Base-by-base conservation (phyloP, 1,140 invertebrate genomes). In the Calosoma granatense region DNA sequence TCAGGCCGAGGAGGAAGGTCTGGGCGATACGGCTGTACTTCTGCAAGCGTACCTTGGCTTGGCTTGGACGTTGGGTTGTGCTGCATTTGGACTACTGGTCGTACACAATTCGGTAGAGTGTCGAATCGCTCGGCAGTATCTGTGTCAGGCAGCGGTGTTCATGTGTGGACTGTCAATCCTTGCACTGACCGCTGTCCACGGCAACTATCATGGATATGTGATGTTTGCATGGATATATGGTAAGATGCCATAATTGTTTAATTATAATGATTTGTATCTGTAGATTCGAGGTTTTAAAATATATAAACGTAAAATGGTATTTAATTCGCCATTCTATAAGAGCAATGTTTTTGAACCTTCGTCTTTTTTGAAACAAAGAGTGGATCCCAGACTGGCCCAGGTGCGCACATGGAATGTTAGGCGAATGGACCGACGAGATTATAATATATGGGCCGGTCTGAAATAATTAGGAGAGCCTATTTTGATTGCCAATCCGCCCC, bases 211-310 rank as follows among this genome's bases (percentile, higher is more conserved):
- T 60, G 87, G 86, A 58, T 88, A 89, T 60, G 83, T 90, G 0
- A 79, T 91, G 76, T 91, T 90, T 66, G 84, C 84, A 0, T 91
- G 88, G 86, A 81, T 88, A 56, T 92, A 90, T 64, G 85, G 83
- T 85, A 69, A 74, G 66, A n/a, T n/a, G 55, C 20, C 60, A 22
- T 56, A 4, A 59, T 22, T n/a, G n/a, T n/a, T n/a, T n/a, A n/a
- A n/a, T n/a, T n/a, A n/a, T n/a, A n/a, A n/a, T n/a, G 19, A n/a
- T n/a, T n/a, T n/a, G n/a, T n/a, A n/a, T n/a, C n/a, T n/a, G n/a
- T n/a, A n/a, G n/a, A n/a, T n/a, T n/a, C n/a, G n/a, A n/a, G n/a
- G n/a, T n/a, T n/a, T n/a, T n/a, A n/a, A n/a, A n/a, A n/a, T n/a
- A n/a, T 21, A 4, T 14, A n/a, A 2, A 21, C 9, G 4, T 11